Evolutionary conservation across 2,888 invertebrate genomes (phyloP), one percentile per base, ranked within the genome.

Genomic region (Polia nebulosa): DNA sequence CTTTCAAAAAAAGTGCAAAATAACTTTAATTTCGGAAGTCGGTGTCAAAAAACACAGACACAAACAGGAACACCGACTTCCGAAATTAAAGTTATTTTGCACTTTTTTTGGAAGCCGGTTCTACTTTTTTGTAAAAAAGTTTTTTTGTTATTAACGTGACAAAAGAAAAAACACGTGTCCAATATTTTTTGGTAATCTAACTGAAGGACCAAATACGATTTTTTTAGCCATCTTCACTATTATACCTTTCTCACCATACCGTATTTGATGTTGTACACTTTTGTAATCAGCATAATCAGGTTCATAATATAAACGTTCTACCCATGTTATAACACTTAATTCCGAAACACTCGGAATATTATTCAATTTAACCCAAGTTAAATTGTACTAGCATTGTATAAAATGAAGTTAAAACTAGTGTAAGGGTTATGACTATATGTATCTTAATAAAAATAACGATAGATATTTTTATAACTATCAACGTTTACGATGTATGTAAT

Each of bases 381-480:
- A 71, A 67, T 53, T 68, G 56, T 66, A 59, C 72, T 71, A 74
- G 68, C 67, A 72, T 76, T 85, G 71, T 83, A 70, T 72, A 69
- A 78, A 73, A 72, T 78, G 64, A 66, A 72, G 66, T 72, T 66
- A 75, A 75, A 70, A 78, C 41, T 81, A 84, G 66, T 56, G 44
- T 81, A 82, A 76, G 73, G 56, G 75, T 79, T 78, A 70, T 78
- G 52, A 75, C 44, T 72, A 34, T 80, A 72, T 69, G 78, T 73
- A 76, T 81, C 71, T 81, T 74, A n/a, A 74, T 66, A 74, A 76
- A 70, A 83, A 67, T 82, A 79, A 81, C 72, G 75, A 83, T 79
- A 82, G 66, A 83, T 83, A 83, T 83, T 83, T 83, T 83, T 83
- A 72, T 82, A 83, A 83, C 71, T 75, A 75, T 79, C 72, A 68